phyloP scores from a whole-genome alignment of 1,140 invertebrate species.

The Lysiphlebus fabarum region DNA sequence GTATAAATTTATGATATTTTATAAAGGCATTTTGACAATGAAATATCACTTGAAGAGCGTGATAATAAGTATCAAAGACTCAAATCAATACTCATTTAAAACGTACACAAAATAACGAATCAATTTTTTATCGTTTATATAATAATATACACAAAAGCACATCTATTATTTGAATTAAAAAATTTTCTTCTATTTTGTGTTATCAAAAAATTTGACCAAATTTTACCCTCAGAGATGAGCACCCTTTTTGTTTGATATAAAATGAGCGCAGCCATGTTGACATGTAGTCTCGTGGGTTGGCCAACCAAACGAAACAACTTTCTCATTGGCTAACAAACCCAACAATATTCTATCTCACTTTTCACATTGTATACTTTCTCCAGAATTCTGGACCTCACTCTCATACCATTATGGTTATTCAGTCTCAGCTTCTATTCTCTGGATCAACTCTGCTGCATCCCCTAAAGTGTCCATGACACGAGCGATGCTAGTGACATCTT shows the following conservation, averaged over 20 bases:
- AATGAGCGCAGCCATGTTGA: slow-evolving; percentile 34
- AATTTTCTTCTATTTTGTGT: neutral
- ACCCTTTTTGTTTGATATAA: slow-evolving; percentile 33
- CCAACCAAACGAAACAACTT: slow-evolving; percentile 47
- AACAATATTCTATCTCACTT: slow-evolving; percentile 18
- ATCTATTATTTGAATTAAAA: no score
- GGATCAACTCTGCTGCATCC: no score
- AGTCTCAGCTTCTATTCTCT: slow-evolving; percentile 15
- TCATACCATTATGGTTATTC: slow-evolving; percentile 21
- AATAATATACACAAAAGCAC: no score
- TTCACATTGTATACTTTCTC: slow-evolving; percentile 11
- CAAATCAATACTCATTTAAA: no score
- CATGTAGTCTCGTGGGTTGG: slow-evolving; percentile 52
- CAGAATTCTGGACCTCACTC: slow-evolving; percentile 15
- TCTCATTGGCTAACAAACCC: slow-evolving; percentile 45
- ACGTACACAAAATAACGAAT: no score
- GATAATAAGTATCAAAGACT: no score
- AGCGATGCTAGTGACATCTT: no score
- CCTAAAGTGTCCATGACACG: no score
- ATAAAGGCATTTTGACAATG: no score
- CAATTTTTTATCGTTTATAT: no score
- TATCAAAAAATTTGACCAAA: slow-evolving; percentile 32
- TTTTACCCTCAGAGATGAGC: slow-evolving; percentile 47
- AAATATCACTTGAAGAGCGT: no score
- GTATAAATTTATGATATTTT: no score